A percentile compares a stretch with the other conserved stretches of the same genome.
phyloP scores from a whole-genome alignment of 2,113 vertebrate species.

The Poicephalus meyeri region DNA sequence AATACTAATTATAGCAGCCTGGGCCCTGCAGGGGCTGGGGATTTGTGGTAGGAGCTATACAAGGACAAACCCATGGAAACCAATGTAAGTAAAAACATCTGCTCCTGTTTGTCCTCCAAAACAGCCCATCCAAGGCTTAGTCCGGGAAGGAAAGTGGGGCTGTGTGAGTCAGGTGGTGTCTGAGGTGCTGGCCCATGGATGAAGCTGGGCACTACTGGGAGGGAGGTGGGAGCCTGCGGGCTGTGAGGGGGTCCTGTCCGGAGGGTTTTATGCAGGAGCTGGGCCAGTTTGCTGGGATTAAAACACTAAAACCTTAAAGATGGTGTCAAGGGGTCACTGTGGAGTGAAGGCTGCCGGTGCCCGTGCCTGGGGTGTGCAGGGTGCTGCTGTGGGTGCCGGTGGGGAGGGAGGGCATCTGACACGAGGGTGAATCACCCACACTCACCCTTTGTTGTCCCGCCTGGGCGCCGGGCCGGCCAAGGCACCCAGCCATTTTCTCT shows the following conservation, averaged over 20 bases:
- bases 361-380: rapidly evolving
- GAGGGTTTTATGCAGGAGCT: neutral
- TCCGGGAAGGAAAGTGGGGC: neutral
- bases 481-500: constrained; percentile 2
- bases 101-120: neutral
- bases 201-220: rapidly evolving
- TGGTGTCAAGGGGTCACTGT: neutral
- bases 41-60: neutral
- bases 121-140: rapidly evolving
- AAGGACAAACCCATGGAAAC: neutral
- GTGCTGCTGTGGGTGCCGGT: rapidly evolving
- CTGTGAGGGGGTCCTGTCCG: rapidly evolving
- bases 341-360: rapidly evolving
- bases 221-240: rapidly evolving
- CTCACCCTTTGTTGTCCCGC: neutral
- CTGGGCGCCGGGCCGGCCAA: rapidly evolving
- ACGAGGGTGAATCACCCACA: rapidly evolving
- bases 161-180: rapidly evolving
- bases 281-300: neutral
- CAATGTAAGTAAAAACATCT: neutral
- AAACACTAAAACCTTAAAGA: neutral
- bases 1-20: neutral
- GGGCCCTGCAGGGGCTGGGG: neutral
- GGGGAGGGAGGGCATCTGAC: neutral
- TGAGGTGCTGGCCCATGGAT: neutral